Conservation (phyloP, 53 echinoderm and acorn worm species). For the Zoroaster sp. region DNA sequence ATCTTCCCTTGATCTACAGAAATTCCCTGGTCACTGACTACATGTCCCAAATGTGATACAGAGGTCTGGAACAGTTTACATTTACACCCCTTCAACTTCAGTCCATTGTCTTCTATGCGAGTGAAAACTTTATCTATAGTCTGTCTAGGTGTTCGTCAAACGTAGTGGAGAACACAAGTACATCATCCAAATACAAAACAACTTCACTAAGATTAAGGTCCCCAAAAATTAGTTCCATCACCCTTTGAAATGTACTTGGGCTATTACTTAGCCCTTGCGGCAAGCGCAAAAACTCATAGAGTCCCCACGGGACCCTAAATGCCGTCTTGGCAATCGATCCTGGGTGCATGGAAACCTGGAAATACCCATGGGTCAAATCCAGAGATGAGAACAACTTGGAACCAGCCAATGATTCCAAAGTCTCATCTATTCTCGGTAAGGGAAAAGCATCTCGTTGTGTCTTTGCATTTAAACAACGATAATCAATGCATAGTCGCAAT, state of each 20-base stretch:
- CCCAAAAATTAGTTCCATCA: conserved; percentile 74
- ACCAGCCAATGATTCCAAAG: conserved; percentile 16
- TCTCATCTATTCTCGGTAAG: conserved; percentile 47
- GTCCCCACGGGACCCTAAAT: conserved; percentile 69
- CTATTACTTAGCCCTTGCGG: conserved; percentile 72
- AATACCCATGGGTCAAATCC: conserved; percentile 37
- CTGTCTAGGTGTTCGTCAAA: neutral
- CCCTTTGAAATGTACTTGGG: conserved; percentile 68
- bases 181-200: neutral
- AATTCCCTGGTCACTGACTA: neutral
- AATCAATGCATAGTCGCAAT: conserved; percentile 60
- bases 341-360: neutral
- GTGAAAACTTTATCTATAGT: neutral
- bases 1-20: neutral
- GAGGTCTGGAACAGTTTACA: neutral
- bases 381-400: conserved; percentile 1
- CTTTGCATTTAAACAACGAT: conserved; percentile 53
- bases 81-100: conserved; percentile 15
- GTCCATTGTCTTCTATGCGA: neutral
- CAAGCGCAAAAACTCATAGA: conserved; percentile 66
- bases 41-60: neutral
- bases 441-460: conserved; percentile 68
- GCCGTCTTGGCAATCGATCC: conserved; percentile 42
- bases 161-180: neutral
- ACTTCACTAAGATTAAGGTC: conserved; percentile 67